These are phyloP conservation scores for Luperina nickerlii DNA, from an alignment of 2,888 invertebrate species.

Conservation along the genomic window DNA sequence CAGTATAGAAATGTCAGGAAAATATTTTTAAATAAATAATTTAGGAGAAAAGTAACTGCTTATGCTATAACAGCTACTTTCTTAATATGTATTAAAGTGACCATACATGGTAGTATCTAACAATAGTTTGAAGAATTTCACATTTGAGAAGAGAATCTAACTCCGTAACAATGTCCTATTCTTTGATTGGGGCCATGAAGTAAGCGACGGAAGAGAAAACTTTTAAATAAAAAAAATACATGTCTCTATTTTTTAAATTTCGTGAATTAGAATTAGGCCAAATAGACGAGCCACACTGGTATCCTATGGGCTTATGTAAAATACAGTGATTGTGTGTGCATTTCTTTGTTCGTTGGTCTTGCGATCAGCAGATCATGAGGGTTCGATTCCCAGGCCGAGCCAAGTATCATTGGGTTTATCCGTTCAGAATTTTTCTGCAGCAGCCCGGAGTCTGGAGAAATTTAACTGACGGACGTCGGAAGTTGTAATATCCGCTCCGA, in stretches of 20 bases:
- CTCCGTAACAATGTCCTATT: conserved; percentile 12
- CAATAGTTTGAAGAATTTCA: conserved; percentile 11
- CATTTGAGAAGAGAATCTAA: conserved; percentile 16
- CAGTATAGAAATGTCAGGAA: neutral
- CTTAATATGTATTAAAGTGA: neutral
- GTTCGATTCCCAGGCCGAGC: neutral
- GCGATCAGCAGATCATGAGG: neutral
- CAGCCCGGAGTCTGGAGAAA: neutral
- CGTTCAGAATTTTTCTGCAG: neutral
- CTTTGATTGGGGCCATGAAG: conserved; percentile 19
- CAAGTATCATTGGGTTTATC: neutral
- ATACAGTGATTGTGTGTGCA: neutral
- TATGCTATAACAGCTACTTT: neutral
- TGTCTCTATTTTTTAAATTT: neutral
- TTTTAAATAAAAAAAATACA: neutral
- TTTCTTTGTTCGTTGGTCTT: neutral
- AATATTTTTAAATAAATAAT: neutral
- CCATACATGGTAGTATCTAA: neutral
- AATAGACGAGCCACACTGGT: neutral
- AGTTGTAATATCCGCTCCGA: too few relatives aligned
- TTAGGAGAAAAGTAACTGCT: neutral
- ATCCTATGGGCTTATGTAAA: neutral
- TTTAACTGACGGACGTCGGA: too few relatives aligned
- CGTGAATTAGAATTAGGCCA: neutral
- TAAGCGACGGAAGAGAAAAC: neutral